Conservation (phyloP, 1,140 invertebrate species). For the Bradynema listronoti region DNA sequence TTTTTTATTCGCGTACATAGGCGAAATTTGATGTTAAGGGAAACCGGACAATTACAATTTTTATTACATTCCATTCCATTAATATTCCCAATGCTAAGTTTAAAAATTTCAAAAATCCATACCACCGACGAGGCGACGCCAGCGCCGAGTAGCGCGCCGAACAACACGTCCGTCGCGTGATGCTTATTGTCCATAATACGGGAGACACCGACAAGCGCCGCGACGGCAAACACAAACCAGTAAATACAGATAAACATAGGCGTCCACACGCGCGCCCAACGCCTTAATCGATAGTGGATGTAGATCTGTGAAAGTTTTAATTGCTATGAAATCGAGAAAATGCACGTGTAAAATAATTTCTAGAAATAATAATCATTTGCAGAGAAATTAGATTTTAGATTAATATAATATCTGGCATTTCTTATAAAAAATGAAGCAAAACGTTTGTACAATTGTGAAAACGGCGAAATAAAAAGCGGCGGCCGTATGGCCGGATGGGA, state of each 20-base stretch:
- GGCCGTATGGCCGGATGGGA: conserved; percentile 18
- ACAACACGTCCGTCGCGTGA: conserved; percentile 11
- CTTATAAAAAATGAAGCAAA: too few species aligned
- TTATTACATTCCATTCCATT: too few species aligned
- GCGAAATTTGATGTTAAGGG: too few species aligned
- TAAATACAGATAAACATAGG: conserved; percentile 5
- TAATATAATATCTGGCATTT: neutral
- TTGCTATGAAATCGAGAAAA: too few species aligned
- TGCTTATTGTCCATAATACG: conserved; percentile 16
- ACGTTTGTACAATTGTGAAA: conserved; percentile 10
- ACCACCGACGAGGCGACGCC: conserved; percentile 9
- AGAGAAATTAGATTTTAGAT: neutral
- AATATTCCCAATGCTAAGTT: too few species aligned
- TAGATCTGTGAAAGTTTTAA: conserved; percentile 7
- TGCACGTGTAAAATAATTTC: too few species aligned
- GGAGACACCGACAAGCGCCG: conserved; percentile 11
- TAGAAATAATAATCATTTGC: too few species aligned
- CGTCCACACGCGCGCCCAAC: neutral
- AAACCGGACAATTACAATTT: too few species aligned
- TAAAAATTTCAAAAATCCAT: too few species aligned
- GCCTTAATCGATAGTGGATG: conserved; percentile 8
- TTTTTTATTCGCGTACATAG: too few species aligned
- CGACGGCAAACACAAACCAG: neutral
- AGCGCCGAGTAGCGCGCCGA: conserved; percentile 1
- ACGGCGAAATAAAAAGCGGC: conserved; percentile 13